Evolutionary conservation across 2,797 vertebrate species (phyloP).

Genomic region (Monodelphis domestica): DNA sequence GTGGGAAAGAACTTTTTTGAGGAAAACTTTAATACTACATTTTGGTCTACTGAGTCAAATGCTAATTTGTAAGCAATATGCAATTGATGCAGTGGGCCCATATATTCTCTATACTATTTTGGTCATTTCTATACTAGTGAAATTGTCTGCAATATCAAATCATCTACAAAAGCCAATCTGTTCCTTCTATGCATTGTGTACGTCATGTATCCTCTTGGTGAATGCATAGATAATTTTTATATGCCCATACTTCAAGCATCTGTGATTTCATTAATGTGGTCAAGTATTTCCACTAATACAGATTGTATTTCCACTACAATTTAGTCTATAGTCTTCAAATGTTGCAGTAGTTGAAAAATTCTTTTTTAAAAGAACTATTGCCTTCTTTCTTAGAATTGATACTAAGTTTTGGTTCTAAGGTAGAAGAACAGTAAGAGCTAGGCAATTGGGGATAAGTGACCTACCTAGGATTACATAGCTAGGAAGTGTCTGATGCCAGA

Average conservation of each 20-base stretch:
- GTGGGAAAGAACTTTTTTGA: neutral
- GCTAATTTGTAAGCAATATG: neutral
- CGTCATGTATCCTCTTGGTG: neutral
- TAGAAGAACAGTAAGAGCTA: no score
- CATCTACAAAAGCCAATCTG: neutral
- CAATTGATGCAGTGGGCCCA: neutral
- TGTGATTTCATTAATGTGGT: neutral
- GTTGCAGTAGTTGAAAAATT: neutral
- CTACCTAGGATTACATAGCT: no score
- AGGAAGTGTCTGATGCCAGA: no score
- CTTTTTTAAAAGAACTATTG: no score
- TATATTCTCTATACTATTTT: neutral
- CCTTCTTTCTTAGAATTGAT: no score
- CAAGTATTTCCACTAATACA: neutral
- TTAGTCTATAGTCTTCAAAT: neutral
- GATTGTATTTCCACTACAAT: neutral
- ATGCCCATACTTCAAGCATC: neutral
- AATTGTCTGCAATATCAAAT: neutral
- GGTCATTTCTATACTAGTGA: neutral
- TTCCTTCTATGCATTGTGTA: neutral
- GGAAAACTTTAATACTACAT: neutral
- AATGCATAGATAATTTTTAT: neutral
- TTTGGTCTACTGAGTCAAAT: neutral
- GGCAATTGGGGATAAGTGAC: no score
- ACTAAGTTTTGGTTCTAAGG: no score